Evolutionary conservation across 2,113 vertebrate genomes (phyloP).

Genomic region (Pheucticus melanocephalus): DNA sequence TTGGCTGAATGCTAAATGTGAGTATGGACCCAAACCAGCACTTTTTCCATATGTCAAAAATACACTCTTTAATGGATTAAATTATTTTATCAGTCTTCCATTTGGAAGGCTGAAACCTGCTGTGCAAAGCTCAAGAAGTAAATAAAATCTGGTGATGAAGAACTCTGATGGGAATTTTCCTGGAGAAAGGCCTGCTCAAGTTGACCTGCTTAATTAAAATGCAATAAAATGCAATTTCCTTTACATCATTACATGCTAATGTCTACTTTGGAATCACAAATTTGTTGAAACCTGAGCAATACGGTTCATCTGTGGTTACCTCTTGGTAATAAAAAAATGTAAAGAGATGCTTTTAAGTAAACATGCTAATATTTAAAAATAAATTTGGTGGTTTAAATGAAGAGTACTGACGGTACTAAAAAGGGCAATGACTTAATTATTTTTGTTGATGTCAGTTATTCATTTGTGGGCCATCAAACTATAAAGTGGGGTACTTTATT

Average conservation of each 20-base stretch:
- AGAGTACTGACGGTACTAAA: not conserved
- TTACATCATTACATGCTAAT: not conserved
- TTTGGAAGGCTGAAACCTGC: not conserved
- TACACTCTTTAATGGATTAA: not conserved
- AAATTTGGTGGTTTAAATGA: not conserved
- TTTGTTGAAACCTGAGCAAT: not conserved
- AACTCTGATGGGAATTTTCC: not conserved
- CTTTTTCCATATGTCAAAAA: not conserved
- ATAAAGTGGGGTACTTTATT: constrained; percentile 1
- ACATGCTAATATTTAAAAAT: not conserved
- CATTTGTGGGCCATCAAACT: constrained; percentile 19
- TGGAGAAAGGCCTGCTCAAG: not conserved
- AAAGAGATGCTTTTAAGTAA: not conserved
- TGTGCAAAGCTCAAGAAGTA: not conserved
- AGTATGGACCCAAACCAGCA: not conserved
- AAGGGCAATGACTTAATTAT: constrained; percentile 3
- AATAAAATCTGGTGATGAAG: not conserved
- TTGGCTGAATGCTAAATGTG: not conserved
- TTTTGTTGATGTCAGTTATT: constrained; percentile 18
- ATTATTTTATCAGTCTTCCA: not conserved
- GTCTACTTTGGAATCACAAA: not conserved
- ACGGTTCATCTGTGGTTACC: not conserved
- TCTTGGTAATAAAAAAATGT: not conserved
- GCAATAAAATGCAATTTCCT: not conserved
- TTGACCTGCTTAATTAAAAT: constrained; percentile 24